Evolutionary conservation across 2,797 vertebrate species (phyloP).

Genomic region (Stomatorhinus walkeri): DNA sequence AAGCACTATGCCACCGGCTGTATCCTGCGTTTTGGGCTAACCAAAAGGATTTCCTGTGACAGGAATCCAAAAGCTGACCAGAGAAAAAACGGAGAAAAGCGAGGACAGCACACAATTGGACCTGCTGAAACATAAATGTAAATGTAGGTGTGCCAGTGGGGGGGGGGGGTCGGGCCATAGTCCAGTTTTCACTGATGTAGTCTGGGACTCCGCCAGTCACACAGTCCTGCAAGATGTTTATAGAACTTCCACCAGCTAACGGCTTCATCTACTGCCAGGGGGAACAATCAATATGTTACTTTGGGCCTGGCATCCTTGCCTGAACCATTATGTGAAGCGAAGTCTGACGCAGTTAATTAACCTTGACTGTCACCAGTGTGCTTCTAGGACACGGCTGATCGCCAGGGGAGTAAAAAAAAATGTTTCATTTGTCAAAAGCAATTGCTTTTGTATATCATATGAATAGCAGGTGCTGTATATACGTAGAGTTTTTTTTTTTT

Average conservation of each 20-base stretch:
- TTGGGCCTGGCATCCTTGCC: not conserved
- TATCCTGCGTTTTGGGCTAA: not conserved
- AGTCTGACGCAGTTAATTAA: not conserved
- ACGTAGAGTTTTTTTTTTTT: not conserved
- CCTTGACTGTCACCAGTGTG: not conserved
- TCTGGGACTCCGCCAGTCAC: not conserved
- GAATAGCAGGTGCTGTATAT: not conserved
- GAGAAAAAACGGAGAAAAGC: not conserved
- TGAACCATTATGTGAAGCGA: not conserved
- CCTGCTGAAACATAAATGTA: not conserved
- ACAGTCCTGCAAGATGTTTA: conserved; percentile 1
- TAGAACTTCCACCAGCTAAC: conserved; percentile 8
- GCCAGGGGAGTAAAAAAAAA: not conserved
- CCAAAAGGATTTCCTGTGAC: not conserved
- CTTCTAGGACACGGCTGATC: not conserved
- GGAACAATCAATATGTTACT: not conserved
- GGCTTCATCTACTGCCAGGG: conserved; percentile 6
- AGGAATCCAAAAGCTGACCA: not conserved
- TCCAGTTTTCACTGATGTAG: not conserved
- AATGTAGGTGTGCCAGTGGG: not conserved
- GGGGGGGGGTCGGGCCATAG: not conserved
- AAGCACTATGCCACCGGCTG: not conserved
- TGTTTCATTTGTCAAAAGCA: not conserved
- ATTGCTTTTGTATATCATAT: not conserved
- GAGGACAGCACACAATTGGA: not conserved